Conservation (phyloP, 2,888 invertebrate genomes). For the Diabrotica balteata region DNA sequence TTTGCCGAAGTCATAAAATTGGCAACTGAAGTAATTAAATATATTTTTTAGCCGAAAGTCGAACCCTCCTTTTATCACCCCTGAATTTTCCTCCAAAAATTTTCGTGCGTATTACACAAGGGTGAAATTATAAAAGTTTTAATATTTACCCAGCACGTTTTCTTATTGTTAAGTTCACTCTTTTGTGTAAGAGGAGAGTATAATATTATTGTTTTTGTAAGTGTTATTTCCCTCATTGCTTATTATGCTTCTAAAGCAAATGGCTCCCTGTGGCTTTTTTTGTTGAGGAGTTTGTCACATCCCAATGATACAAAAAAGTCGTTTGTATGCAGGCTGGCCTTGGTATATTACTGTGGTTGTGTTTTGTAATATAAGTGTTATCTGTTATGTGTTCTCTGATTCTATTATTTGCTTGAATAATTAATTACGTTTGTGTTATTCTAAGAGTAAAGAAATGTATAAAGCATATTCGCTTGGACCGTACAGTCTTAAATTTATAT, state of each 20-base stretch:
- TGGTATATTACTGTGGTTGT: background rate
- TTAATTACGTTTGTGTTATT: background rate
- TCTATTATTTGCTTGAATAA: slow-evolving; percentile 2
- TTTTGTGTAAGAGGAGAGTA: slow-evolving; percentile 3
- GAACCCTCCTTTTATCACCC: too few relatives aligned
- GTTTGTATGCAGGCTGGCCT: background rate
- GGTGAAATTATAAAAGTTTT: slow-evolving; percentile 12
- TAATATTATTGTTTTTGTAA: slow-evolving; percentile 13
- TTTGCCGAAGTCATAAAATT: too few relatives aligned
- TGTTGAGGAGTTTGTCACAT: slow-evolving; percentile 3
- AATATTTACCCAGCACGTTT: slow-evolving; percentile 4
- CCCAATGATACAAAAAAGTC: background rate
- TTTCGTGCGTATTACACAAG: background rate
- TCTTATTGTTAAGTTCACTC: background rate
- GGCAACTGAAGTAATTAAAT: too few relatives aligned
- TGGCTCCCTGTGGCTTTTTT: slow-evolving; percentile 8
- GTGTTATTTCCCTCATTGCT: slow-evolving; percentile 5
- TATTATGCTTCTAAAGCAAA: slow-evolving; percentile 5
- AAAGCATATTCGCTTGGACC: too few relatives aligned
- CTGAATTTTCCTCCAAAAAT: background rate
- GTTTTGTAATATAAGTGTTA: slow-evolving; percentile 2
- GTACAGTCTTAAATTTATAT: too few relatives aligned
- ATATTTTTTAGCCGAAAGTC: too few relatives aligned
- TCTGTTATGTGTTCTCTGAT: background rate
- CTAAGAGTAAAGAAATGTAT: too few relatives aligned